A percentile compares a stretch with the other conserved stretches of the same genome.
phyloP scores from a whole-genome alignment of 1,140 invertebrate genomes.

The Dryas iulia region DNA sequence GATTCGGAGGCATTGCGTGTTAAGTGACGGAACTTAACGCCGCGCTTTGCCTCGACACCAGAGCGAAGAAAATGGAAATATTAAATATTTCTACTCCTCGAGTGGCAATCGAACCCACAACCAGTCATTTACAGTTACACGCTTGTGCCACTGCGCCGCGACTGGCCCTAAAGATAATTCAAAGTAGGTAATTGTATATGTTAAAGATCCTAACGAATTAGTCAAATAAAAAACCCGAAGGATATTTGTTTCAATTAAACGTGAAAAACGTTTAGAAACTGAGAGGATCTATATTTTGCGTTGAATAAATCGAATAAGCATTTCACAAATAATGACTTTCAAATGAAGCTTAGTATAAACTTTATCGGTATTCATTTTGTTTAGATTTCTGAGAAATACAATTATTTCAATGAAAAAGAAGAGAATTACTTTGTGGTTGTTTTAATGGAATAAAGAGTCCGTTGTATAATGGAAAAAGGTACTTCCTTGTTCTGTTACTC shows the following conservation, averaged over 20 bases:
- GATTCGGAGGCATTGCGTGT: too few species aligned
- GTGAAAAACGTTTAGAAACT: constrained; percentile 26
- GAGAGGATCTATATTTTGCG: constrained; percentile 11
- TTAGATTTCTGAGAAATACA: constrained; percentile 20
- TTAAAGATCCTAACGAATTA: too few species aligned
- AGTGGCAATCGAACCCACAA: too few species aligned
- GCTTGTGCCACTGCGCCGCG: too few species aligned
- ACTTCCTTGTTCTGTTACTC: neutral
- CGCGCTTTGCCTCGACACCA: too few species aligned
- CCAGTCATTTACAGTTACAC: too few species aligned
- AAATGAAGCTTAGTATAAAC: constrained; percentile 33
- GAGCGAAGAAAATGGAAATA: too few species aligned
- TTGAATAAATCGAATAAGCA: constrained; percentile 36
- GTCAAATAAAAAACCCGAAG: too few species aligned
- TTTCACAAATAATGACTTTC: constrained; percentile 42
- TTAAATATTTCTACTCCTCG: too few species aligned
- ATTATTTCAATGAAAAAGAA: constrained; percentile 27
- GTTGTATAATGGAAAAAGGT: constrained; percentile 8
- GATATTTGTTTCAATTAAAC: constrained; percentile 28
- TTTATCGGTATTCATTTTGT: constrained; percentile 16
- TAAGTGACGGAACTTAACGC: too few species aligned
- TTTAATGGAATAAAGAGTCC: constrained; percentile 15
- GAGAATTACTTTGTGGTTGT: constrained; percentile 13
- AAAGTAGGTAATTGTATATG: too few species aligned
- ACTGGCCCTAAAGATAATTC: too few species aligned